phyloP scores from a whole-genome alignment of 1,140 invertebrate species.

The Ostrea edulis region DNA sequence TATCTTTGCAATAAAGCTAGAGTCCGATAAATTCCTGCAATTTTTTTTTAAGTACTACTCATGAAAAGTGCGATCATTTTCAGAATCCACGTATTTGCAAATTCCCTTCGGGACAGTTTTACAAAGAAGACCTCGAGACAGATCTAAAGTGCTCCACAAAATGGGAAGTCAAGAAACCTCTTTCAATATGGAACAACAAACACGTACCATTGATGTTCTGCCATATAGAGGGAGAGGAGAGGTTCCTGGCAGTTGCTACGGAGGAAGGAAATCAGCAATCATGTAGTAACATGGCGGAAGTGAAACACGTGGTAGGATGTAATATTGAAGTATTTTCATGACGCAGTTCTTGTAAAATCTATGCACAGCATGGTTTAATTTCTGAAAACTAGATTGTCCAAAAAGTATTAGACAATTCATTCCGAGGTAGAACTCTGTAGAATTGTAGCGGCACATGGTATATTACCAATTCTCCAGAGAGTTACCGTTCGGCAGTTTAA shows the following conservation, averaged over 20 bases:
- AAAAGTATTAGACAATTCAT: too few species aligned
- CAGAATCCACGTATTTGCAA: constrained; percentile 70
- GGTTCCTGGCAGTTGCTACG: constrained; percentile 66
- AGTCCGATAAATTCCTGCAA: too few species aligned
- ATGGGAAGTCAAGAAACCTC: constrained; percentile 43
- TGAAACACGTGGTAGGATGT: constrained; percentile 66
- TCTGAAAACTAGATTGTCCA: too few species aligned
- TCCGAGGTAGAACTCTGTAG: too few species aligned
- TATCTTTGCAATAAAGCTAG: too few species aligned
- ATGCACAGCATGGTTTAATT: too few species aligned
- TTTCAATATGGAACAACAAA: constrained; percentile 56
- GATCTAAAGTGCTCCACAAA: constrained; percentile 36
- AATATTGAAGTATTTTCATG: too few species aligned
- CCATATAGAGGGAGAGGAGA: constrained; percentile 72
- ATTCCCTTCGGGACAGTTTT: constrained; percentile 72
- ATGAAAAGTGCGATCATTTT: neutral
- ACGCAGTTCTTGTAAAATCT: too few species aligned
- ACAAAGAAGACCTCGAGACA: constrained; percentile 63
- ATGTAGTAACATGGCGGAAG: constrained; percentile 68
- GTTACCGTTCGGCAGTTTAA: too few species aligned
- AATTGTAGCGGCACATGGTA: too few species aligned
- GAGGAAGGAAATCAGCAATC: constrained; percentile 73
- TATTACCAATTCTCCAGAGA: too few species aligned
- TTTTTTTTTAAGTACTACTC: too few species aligned
- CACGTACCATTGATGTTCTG: constrained; percentile 65